phyloP scores from a whole-genome alignment of 2,797 vertebrate species.

The Protosalanx chinensis region DNA sequence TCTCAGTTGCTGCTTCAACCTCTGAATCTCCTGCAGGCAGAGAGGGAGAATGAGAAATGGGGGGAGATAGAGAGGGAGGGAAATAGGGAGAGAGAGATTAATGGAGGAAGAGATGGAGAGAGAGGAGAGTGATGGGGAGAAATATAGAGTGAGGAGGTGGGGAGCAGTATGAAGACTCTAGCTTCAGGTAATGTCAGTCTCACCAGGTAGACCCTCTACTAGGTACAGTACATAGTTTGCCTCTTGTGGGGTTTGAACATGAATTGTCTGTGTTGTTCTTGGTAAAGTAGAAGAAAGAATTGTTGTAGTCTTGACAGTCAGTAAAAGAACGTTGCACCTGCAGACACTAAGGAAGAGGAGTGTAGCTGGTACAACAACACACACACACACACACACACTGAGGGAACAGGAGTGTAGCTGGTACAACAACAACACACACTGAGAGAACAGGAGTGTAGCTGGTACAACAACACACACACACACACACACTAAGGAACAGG shows the following conservation, averaged over 20 bases:
- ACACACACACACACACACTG: not conserved
- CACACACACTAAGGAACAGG: constrained; percentile 1
- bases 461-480: no score
- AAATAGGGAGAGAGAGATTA: not conserved
- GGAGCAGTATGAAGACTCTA: no score
- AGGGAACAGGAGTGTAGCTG: no score
- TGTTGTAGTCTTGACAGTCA: not conserved
- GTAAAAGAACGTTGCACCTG: not conserved
- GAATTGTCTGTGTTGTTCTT: not conserved
- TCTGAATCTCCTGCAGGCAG: constrained; percentile 77
- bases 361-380: no score
- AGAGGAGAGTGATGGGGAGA: not conserved
- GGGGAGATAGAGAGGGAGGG: not conserved
- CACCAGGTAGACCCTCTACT: no score
- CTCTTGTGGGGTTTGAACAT: not conserved
- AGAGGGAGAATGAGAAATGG: constrained; percentile 1
- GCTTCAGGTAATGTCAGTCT: no score
- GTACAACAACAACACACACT: no score
- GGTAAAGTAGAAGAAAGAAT: not conserved
- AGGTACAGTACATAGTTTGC: not conserved
- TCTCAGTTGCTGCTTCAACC: constrained; percentile 68
- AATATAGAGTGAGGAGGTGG: not conserved
- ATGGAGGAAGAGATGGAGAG: not conserved
- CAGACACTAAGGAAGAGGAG: not conserved
- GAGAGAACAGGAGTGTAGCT: no score